These are phyloP conservation scores for Empidonax alnorum DNA, from an alignment of 2,113 vertebrate species.

Conservation along the genomic window DNA sequence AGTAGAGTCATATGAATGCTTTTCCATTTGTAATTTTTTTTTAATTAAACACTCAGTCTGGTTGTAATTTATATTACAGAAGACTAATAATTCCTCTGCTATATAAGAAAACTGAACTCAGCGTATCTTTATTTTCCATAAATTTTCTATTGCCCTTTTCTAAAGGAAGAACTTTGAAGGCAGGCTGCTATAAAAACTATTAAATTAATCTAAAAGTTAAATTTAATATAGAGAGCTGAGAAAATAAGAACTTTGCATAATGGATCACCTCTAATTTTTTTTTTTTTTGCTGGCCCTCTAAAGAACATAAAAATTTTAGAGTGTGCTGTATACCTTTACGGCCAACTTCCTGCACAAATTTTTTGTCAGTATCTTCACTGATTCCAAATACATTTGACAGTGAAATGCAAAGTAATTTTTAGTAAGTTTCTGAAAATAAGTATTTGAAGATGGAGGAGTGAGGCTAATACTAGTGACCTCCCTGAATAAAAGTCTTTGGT, in stretches of 20 bases:
- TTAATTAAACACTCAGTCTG: conserved; percentile 11
- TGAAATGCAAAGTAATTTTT: neutral
- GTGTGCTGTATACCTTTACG: neutral
- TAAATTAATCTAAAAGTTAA: neutral
- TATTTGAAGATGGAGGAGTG: neutral
- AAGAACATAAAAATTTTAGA: neutral
- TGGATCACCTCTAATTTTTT: neutral
- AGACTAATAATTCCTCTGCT: conserved; percentile 28
- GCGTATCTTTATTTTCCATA: conserved; percentile 42
- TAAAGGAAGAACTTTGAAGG: neutral
- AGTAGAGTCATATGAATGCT: neutral
- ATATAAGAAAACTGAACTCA: conserved; percentile 33
- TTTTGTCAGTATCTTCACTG: neutral
- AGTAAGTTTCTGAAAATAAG: neutral
- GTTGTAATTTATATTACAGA: conserved; percentile 42
- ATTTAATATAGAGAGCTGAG: conserved; percentile 1
- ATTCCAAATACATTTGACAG: neutral
- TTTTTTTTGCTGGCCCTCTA: neutral
- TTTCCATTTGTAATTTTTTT: conserved; percentile 14
- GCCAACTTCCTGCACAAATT: neutral
- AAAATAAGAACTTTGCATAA: conserved; percentile 5
- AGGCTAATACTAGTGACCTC: neutral
- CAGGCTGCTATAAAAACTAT: conserved; percentile 19
- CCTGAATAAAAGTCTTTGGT: neutral
- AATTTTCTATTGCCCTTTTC: conserved; percentile 48